Base-by-base conservation (phyloP, 2,113 vertebrate genomes). In the Clinocottus analis region DNA sequence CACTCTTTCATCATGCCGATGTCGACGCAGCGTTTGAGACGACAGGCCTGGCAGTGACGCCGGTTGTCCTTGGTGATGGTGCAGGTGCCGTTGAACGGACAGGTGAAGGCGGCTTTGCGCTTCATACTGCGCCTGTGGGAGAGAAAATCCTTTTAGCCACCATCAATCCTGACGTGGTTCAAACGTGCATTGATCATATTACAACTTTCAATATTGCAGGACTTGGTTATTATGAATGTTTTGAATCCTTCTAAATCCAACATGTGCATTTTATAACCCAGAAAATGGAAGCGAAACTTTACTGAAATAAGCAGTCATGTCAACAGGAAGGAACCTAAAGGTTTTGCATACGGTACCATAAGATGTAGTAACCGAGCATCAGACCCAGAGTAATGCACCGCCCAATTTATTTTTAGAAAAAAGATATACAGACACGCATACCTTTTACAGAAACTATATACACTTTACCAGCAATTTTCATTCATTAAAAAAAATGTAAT, bases 1-100 rank as follows among this genome's bases (percentile, higher is more conserved):
- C 98, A 98, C 73, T 99, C 98, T 84, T 99, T 99, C 97, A 99
- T 99, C 98, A 99, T 99, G 80, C 98, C 98, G 0, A 99, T 98
- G 93, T 97, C 97, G 79, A 98, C 83, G 11, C 98, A 99, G 90
- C 97, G 97, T 71, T 97, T 97, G 72, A 99, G 97, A 14, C 98
- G 94, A 72, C 98, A 99, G 51, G 98, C 96, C 92, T 99, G 98
- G 94, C 98, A 99, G 92, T 99, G 98, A 31, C 98, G 95, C 21
- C 98, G 95, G 95, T 99, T 99, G 92, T 99, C 98, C 93, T 98
- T 99, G 91, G 98, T 99, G 94, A 99, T 99, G 83, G 92, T 96
- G 88, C 98, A 99, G 92, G 96, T 96, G 1, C 96, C 95, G 0
- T 91, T 98, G 93, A 99, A 99, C 0, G 98, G 98, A 68, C 98